Conservation (phyloP, 1,140 invertebrate genomes). For the Eumeta japonica region DNA sequence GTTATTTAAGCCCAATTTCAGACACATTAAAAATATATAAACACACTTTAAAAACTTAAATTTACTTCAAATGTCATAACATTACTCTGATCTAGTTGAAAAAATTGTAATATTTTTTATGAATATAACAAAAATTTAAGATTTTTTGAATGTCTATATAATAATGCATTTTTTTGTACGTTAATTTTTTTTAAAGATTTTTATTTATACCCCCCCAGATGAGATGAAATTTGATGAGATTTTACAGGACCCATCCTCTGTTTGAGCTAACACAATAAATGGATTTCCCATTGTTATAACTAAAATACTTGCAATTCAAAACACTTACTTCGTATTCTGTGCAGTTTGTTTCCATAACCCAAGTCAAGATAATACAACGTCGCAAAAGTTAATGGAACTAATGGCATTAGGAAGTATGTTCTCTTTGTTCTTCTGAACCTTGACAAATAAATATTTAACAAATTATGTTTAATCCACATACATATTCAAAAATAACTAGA, state of each 20-base stretch:
- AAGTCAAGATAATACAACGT: constrained; percentile 73
- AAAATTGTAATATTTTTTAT: too few species aligned
- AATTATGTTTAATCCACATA: constrained; percentile 15
- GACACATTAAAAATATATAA: constrained; percentile 5
- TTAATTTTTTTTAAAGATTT: too few species aligned
- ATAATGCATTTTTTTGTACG: too few species aligned
- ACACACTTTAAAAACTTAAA: constrained; percentile 4
- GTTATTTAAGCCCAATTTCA: constrained; percentile 2
- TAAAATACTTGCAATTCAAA: constrained; percentile 4
- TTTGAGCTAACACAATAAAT: constrained; percentile 5
- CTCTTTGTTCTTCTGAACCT: constrained; percentile 64
- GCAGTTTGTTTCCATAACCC: constrained; percentile 74
- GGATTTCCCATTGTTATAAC: constrained; percentile 4
- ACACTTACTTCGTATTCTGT: constrained; percentile 69
- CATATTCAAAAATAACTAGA: constrained; percentile 13
- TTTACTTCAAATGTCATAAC: too few species aligned
- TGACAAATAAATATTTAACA: constrained; percentile 26
- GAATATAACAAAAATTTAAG: too few species aligned
- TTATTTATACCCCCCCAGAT: too few species aligned
- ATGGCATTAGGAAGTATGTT: constrained; percentile 60
- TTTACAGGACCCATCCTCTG: background rate
- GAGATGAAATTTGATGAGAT: background rate
- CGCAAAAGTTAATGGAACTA: constrained; percentile 70
- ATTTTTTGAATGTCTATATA: too few species aligned
- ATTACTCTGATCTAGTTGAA: too few species aligned